These are phyloP conservation scores for Bubo bubo DNA, from an alignment of 2,113 vertebrate genomes.

Conservation along the genomic window DNA sequence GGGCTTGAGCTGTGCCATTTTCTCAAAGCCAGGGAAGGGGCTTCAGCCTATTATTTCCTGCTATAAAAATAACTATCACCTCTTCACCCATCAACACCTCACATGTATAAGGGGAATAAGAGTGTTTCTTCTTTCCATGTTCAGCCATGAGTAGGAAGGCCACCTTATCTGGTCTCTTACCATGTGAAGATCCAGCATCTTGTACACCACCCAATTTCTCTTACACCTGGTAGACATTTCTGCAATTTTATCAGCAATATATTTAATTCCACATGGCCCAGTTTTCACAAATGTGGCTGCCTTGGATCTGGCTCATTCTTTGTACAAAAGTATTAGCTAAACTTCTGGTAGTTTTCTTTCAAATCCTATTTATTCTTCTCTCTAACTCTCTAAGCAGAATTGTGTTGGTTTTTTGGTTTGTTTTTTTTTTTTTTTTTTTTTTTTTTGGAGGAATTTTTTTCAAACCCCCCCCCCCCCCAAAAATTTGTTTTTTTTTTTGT, in stretches of 20 bases:
- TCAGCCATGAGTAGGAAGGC: neutral
- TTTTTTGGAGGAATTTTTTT: neutral
- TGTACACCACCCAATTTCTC: neutral
- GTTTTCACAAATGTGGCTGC: neutral
- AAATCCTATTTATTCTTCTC: neutral
- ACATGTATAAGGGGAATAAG: neutral
- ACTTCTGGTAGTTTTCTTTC: slow-evolving; percentile 8
- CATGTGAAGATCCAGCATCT: neutral
- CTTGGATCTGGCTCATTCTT: slow-evolving; percentile 26
- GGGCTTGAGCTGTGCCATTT: neutral
- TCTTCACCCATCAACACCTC: neutral
- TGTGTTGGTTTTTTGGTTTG: neutral
- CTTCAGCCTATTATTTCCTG: neutral
- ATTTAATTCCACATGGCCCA: neutral
- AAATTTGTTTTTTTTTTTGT: neutral
- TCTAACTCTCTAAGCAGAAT: neutral
- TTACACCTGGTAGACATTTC: neutral
- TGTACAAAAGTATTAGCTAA: slow-evolving; percentile 17
- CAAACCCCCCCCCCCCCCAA: too few relatives aligned
- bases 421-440: neutral
- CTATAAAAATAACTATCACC: neutral
- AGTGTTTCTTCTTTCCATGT: neutral
- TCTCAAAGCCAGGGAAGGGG: neutral
- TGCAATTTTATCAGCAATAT: neutral
- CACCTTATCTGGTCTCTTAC: neutral